Evolutionary conservation across 2,797 vertebrate genomes (phyloP).

Genomic region (Sebastes miniatus): DNA sequence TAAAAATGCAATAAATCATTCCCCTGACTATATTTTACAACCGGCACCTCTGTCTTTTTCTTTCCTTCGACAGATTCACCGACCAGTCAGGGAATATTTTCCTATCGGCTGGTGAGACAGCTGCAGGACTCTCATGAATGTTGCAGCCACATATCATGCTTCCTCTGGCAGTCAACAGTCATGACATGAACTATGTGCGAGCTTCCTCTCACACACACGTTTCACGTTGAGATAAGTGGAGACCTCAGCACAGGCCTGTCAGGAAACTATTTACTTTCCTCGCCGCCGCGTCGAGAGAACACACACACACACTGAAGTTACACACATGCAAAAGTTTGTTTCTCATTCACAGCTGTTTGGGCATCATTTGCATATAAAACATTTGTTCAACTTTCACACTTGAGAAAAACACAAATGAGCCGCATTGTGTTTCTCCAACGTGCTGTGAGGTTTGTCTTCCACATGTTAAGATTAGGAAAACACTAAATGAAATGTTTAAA

Average conservation of each 20-base stretch:
- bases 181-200: constrained; percentile 59
- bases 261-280: constrained; percentile 57
- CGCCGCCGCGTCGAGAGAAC: constrained; percentile 27
- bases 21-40: constrained; percentile 38
- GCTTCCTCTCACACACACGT: constrained; percentile 53
- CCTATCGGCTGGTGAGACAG: constrained; percentile 50
- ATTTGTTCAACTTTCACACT: constrained; percentile 49
- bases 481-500: background rate
- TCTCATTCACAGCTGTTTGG: constrained; percentile 29
- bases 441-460: constrained; percentile 15
- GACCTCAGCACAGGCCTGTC: constrained; percentile 50
- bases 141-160: constrained; percentile 65
- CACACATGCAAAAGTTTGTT: constrained; percentile 29
- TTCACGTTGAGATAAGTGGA: constrained; percentile 60
- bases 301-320: constrained; percentile 20
- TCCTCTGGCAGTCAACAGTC: constrained; percentile 59
- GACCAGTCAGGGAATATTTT: constrained; percentile 41
- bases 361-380: constrained; percentile 53
- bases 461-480: constrained; percentile 24
- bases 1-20: constrained; percentile 56
- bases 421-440: background rate
- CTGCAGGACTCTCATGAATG: constrained; percentile 60
- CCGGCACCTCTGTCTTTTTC: constrained; percentile 25
- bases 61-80: constrained; percentile 34
- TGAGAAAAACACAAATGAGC: constrained; percentile 20